A percentile compares a stretch with the other conserved stretches of the same genome.
phyloP scores from a whole-genome alignment of 2,797 vertebrate species.

The Brachyrhaphis roseni region DNA sequence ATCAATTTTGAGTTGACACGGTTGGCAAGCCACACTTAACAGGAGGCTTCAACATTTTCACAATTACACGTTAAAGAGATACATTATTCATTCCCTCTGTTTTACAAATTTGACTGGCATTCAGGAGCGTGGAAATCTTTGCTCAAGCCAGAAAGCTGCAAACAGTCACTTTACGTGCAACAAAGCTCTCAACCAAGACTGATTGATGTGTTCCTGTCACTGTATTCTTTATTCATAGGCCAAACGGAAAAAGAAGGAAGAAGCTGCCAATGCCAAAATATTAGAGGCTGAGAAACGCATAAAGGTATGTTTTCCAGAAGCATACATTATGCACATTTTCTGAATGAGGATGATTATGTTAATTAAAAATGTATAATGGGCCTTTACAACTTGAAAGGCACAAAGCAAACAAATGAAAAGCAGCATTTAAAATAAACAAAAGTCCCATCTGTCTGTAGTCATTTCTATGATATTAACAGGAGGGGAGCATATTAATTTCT shows the following conservation, averaged over 20 bases:
- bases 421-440: constrained; percentile 41
- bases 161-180: constrained; percentile 74
- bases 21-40: constrained; percentile 86
- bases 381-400: not conserved
- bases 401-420: constrained; percentile 39
- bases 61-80: constrained; percentile 86
- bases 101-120: constrained; percentile 81
- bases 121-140: constrained; percentile 68
- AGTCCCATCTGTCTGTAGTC: constrained; percentile 60
- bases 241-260: constrained; percentile 99
- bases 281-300: constrained; percentile 98
- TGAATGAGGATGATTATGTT: not conserved
- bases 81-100: constrained; percentile 81
- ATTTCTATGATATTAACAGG: constrained; percentile 63
- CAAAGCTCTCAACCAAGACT: constrained; percentile 60
- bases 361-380: not conserved
- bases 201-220: constrained; percentile 62
- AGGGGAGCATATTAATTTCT: constrained; percentile 68
- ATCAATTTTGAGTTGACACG: constrained; percentile 87
- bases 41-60: constrained; percentile 83
- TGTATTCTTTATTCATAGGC: constrained; percentile 90
- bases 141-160: constrained; percentile 68
- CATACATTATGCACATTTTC: not conserved
- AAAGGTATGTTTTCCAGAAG: constrained; percentile 87
- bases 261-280: constrained; percentile 98